Base-by-base conservation (phyloP, 2,888 invertebrate genomes). In the Cheilosia grossa region DNA sequence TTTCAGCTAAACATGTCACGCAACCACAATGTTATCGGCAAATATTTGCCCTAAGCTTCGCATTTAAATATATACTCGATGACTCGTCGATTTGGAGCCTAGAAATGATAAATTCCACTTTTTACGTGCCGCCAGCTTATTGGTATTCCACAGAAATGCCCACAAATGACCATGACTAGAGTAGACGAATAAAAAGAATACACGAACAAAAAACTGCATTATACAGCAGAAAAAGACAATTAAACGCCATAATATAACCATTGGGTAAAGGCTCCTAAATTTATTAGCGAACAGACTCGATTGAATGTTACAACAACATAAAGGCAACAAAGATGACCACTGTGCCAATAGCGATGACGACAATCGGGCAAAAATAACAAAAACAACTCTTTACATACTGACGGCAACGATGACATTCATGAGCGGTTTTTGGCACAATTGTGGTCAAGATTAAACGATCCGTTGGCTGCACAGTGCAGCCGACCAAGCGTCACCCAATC, bases 361-460 rank as follows among this genome's bases (percentile, higher is more conserved):
- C 66, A 51, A 78, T 30, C 49, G 10, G 44, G 40, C n/a, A 66
- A 37, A 33, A 37, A 2, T 9, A 9, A 9, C 1, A 37, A 51
- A 19, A 64, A 72, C 4, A 58, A 47, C 19, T 37, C 3, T 37
- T 2, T 37, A 37, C 3, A 10, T 9, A n/a, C 33, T 33, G 49
- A 47, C 61, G 44, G 79, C 37, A 53, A 27, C 69, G 67, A 59
- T 81, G 85, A 73, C 81, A 85, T 81, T 85, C 81, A 63, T 77
- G 56, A 53, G 72, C 13, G 61, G 66, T 63, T 85, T 81, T 77
- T 56, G 85, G 44, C 61, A 77, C 67, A 66, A 85, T 81, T 77
- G 81, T 85, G 85, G 81, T 81, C 81, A 81, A 85, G 81, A 85
- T 66, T 81, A 81, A 80, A 70, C 66, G 81, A 75, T 72, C 66